Base-by-base conservation (phyloP, 2,113 vertebrate genomes). In the Bostrychus sinensis region DNA sequence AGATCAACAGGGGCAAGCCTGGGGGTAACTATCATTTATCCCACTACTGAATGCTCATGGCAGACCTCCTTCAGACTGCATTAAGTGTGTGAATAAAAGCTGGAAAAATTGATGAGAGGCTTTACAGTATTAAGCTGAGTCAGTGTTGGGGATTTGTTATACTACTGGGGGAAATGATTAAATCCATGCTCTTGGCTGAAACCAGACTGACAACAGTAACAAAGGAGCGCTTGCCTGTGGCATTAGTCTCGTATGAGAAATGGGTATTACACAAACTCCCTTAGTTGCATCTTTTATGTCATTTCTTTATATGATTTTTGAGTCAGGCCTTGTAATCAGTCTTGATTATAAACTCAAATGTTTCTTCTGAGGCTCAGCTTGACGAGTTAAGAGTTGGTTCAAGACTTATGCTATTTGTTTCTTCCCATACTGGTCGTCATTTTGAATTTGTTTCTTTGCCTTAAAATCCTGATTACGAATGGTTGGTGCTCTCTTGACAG, bases 21-120 rank as follows among this genome's bases (percentile, higher is more conserved):
- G 20, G 39, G 54, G 66, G 32, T 20, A 36, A 42, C 30, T 36
- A 17, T 28, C 23, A 66, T 58, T 46, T 13, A 65, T 72, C 50
- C 57, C 17, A 32, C 56, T 14, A 30, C 20, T 36, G 8, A 26
- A 37, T 30, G 22, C 10, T 13, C 19, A 54, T 3, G 11, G 17
- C 37, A 2, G 19, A 14, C 16, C 58, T 14, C 22, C 42, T 45
- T 58, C 48, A 51, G 14, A 8, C 16, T 6, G 5, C 22, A 25
- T 25, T 11, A 14, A 23, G 41, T 14, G 17, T 32, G 10, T 48
- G n/a, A 12, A 13, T 32, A 32, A 20, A 57, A 42, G 11, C 23
- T 58, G 66, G 42, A 48, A 50, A 73, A 58, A 41, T 2, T 34
- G 17, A 62, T 64, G 64, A 43, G 41, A 58, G 11, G 36, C 1